phyloP scores from a whole-genome alignment of 2,888 invertebrate species.

The Agonopterix arenella region DNA sequence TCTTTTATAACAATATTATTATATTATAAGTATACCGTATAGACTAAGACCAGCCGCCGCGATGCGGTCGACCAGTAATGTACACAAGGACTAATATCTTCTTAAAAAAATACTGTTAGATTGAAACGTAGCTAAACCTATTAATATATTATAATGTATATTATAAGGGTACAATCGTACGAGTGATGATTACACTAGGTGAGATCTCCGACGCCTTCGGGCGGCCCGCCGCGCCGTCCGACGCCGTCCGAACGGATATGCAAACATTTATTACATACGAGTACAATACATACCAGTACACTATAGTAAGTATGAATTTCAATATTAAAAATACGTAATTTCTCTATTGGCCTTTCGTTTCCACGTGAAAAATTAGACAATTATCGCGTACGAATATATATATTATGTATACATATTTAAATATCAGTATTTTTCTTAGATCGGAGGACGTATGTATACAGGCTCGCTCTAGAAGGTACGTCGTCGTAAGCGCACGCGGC shows the following conservation, averaged over 20 bases:
- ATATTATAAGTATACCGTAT: slow-evolving; percentile 63
- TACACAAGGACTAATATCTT: slow-evolving; percentile 77
- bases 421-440: slow-evolving; percentile 70
- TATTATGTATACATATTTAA: slow-evolving; percentile 71
- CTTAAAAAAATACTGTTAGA: slow-evolving; percentile 78
- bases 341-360: slow-evolving; percentile 73
- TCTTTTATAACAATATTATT: slow-evolving; percentile 65
- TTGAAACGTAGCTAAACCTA: slow-evolving; percentile 76
- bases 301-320: slow-evolving; percentile 70
- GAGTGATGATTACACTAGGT: slow-evolving; percentile 72
- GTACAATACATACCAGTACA: slow-evolving; percentile 62
- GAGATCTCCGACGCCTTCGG: slow-evolving; percentile 72
- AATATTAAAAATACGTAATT: slow-evolving; percentile 77
- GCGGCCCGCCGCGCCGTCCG: slow-evolving; percentile 65
- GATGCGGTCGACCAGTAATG: slow-evolving; percentile 59
- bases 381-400: slow-evolving; percentile 74
- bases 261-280: slow-evolving; percentile 62
- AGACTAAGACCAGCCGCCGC: slow-evolving; percentile 63
- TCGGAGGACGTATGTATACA: slow-evolving; percentile 76
- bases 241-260: slow-evolving; percentile 72
- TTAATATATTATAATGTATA: slow-evolving; percentile 56
- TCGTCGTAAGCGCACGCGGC: slow-evolving; percentile 74
- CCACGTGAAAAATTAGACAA: slow-evolving; percentile 71
- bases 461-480: slow-evolving; percentile 76
- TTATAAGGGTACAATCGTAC: slow-evolving; percentile 71